These are phyloP conservation scores for Sebastes kiyomatsui DNA, from an alignment of 2,797 vertebrate genomes.

Conservation along the genomic window DNA sequence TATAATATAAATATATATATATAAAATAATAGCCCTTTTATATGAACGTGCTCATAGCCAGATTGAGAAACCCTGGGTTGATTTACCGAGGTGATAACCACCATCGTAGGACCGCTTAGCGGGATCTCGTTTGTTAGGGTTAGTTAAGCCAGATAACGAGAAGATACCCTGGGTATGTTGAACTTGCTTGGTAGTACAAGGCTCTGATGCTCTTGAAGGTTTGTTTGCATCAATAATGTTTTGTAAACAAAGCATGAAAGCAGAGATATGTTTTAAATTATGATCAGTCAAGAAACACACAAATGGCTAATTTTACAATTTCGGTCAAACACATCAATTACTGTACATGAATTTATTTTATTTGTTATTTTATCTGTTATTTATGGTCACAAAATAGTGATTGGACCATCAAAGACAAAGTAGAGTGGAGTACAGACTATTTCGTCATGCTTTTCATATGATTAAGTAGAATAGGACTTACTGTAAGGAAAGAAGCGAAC, in stretches of 20 bases:
- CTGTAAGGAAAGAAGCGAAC: slow-evolving; percentile 98
- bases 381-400: neutral
- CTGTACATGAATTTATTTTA: neutral
- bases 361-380: neutral
- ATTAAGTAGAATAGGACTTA: slow-evolving; percentile 75
- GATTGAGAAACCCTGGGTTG: no score
- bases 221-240: neutral
- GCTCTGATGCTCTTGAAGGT: neutral
- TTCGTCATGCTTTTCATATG: neutral
- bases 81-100: no score
- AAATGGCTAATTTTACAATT: neutral
- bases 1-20: no score
- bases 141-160: no score
- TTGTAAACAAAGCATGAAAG: neutral
- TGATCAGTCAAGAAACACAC: neutral
- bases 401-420: neutral
- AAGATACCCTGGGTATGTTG: no score
- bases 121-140: no score
- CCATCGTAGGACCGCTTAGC: no score
- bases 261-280: neutral
- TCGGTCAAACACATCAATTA: neutral
- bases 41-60: no score
- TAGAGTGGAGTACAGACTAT: neutral
- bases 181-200: no score
- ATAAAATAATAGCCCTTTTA: no score